phyloP scores from a whole-genome alignment of 2,113 vertebrate genomes.

The Boulengeromyrus knoepffleri region DNA sequence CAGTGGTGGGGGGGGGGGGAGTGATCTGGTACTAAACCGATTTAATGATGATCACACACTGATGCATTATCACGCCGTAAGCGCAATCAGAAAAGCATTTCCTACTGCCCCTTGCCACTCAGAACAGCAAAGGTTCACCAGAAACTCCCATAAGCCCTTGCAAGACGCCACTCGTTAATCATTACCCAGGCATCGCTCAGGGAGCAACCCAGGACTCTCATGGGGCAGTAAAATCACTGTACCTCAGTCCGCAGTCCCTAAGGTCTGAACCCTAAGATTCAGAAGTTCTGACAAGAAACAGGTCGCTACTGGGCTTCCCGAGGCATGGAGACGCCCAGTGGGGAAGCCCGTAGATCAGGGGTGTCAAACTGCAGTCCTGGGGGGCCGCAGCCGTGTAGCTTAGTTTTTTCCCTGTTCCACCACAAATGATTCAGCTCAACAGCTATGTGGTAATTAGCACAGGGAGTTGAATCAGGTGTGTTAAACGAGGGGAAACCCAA shows the following conservation, averaged over 20 bases:
- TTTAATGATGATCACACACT: not conserved
- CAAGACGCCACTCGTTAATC: not conserved
- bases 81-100: not conserved
- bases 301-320: not conserved
- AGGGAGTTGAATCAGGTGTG: too few relatives aligned
- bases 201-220: not conserved
- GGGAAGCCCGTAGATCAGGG: not conserved
- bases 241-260: not conserved
- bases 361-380: too few relatives aligned
- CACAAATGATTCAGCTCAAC: too few relatives aligned
- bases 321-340: not conserved
- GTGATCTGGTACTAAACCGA: not conserved
- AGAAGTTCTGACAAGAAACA: not conserved
- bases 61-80: not conserved
- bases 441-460: too few relatives aligned
- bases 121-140: not conserved
- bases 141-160: not conserved
- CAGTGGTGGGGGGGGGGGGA: not conserved
- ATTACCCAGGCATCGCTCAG: not conserved
- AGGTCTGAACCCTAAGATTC: not conserved
- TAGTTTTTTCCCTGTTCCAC: too few relatives aligned
- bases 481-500: too few relatives aligned
- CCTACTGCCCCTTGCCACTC: not conserved
- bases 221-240: not conserved
- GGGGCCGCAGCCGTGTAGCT: too few relatives aligned